A percentile compares a stretch with the other conserved stretches of the same genome.
Conservation (phyloP, 2,113 vertebrate species). For the Chaetorhynchus papuensis region DNA sequence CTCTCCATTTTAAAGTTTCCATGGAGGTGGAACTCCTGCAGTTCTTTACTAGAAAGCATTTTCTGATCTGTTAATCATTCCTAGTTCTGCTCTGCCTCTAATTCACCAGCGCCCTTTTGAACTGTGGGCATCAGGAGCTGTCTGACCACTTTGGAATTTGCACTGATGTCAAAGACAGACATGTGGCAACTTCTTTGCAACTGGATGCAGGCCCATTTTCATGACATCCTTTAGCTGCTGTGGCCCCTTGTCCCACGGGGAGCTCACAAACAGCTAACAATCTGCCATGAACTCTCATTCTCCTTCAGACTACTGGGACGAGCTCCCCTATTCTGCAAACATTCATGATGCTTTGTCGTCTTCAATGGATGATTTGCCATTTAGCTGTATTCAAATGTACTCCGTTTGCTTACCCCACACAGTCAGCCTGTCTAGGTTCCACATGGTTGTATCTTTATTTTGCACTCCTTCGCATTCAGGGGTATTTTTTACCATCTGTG, state of each 20-base stretch:
- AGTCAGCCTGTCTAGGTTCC: slow-evolving; percentile 21
- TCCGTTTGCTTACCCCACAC: slow-evolving; percentile 27
- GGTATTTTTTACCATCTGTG: slow-evolving; percentile 50
- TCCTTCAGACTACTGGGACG: background rate
- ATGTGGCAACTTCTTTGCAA: background rate
- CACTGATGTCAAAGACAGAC: background rate
- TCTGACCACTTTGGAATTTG: background rate
- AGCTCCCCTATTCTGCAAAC: background rate
- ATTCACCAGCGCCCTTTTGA: background rate
- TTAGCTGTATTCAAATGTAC: slow-evolving; percentile 11
- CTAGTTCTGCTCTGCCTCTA: background rate
- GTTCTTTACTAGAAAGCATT: background rate
- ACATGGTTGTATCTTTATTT: slow-evolving; percentile 41
- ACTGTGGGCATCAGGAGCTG: rapidly evolving
- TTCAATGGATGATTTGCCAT: slow-evolving; percentile 26
- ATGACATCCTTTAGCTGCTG: rapidly evolving
- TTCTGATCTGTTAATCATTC: background rate
- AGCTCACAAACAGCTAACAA: background rate
- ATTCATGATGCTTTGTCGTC: background rate
- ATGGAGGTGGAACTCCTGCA: background rate
- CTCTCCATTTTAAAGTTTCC: background rate
- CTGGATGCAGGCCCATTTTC: background rate
- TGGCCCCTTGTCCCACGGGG: background rate
- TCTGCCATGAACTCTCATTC: background rate
- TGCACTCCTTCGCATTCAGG: background rate